Conservation (phyloP, 2,113 vertebrate species). For the Mirza zaza region DNA sequence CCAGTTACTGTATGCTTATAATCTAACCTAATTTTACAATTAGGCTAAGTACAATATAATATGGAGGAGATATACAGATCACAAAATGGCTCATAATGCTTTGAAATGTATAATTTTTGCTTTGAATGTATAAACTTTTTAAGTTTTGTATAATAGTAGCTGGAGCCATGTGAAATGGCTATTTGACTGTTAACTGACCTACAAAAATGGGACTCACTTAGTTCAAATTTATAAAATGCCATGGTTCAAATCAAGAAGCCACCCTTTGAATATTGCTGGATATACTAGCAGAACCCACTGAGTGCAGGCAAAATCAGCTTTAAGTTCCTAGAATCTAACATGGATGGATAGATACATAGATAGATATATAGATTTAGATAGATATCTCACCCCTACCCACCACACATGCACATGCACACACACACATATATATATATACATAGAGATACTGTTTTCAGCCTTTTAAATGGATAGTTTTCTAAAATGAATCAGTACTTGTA, state of each 20-base stretch:
- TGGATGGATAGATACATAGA: not conserved
- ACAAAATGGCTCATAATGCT: not conserved
- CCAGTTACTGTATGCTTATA: not conserved
- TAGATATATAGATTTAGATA: not conserved
- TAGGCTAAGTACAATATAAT: not conserved
- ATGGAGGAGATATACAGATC: not conserved
- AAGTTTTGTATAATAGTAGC: not conserved
- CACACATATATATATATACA: accelerated
- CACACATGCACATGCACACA: no score
- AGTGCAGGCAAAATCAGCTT: not conserved
- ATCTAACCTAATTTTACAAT: not conserved
- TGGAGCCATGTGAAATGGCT: not conserved
- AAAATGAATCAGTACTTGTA: not conserved
- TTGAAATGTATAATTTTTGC: not conserved
- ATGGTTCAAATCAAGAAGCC: not conserved
- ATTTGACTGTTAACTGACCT: not conserved
- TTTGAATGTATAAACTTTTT: no score
- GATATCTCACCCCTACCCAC: not conserved
- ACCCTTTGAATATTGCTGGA: not conserved
- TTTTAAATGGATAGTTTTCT: not conserved
- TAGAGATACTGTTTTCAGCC: not conserved
- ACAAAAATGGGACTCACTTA: not conserved
- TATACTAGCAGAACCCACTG: not conserved
- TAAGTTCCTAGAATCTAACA: not conserved
- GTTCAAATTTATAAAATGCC: not conserved